Evolutionary conservation across 2,888 invertebrate species (phyloP), one percentile per base, ranked within the genome.

Genomic region (Temnothorax rugatulus): DNA sequence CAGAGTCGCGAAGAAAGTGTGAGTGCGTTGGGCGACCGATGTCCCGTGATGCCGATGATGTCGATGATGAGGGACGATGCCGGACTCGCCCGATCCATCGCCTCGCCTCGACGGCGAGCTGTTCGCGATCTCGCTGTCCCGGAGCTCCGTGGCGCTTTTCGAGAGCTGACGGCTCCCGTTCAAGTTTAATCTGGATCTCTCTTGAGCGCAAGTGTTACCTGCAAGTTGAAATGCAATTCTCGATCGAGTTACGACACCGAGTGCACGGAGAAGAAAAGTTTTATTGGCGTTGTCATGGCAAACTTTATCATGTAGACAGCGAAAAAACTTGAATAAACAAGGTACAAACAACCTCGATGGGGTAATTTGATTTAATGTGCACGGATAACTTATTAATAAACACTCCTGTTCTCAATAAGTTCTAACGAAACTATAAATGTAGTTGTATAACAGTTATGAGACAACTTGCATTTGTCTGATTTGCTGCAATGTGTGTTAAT

Each of bases 1-100:
- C 76, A 98, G 95, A 91, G 97, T 97, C 88, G 97, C 97, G 94
- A 98, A 97, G 95, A 98, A 98, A 89, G 97, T 97, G 93, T 97
- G 97, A 0, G 98, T 98, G 91, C 97, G 96, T 94, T 98, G 97
- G 75, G 98, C 97, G 69, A 98, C 97, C 57, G 97, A 97, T 18
- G 97, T 96, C 29, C 97, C 95, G 84, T 97, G 97, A 41, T 77
- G 59, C 0, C 96, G 95, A 88, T 94, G 93, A 76, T 91, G 92
- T n/a, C 91, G 90, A 57, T 94, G 93, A 66, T 91, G 92, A 74
- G 92, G 91, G 54, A 90, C 54, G 82, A 92, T 89, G 25, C 89
- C 77, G 18, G 90, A 84, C 21, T 84, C 86, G 59, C 57, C 95
- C 59, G 79, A 73, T 95, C 81, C 96, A 84, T 95, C 94, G 34